Conservation (phyloP, 2,113 vertebrate genomes). For the Pygoscelis antarcticus region DNA sequence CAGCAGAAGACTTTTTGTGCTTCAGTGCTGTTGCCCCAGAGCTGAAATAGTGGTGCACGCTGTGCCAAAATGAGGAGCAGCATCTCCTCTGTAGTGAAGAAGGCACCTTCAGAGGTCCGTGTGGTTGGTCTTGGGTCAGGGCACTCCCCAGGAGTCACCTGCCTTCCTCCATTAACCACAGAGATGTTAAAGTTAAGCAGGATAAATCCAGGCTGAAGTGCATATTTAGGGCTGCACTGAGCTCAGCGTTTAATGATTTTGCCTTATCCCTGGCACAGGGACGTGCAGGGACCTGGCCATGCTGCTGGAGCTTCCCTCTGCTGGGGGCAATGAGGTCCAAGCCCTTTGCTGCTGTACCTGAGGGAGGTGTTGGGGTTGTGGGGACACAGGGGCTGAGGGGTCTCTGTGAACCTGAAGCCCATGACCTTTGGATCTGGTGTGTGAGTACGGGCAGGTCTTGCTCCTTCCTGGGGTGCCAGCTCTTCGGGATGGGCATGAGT, state of each 20-base stretch:
- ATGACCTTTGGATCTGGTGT: neutral
- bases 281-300: neutral
- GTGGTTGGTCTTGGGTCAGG: rapidly evolving
- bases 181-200: neutral
- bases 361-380: neutral
- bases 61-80: neutral
- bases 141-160: neutral
- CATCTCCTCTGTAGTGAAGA: neutral
- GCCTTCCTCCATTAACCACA: neutral
- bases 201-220: neutral
- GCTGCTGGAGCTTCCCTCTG: neutral
- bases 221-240: neutral
- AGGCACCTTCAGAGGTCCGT: neutral
- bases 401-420: neutral
- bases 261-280: neutral
- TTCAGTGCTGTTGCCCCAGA: neutral
- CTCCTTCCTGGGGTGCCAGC: neutral
- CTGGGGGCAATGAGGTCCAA: neutral
- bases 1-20: neutral
- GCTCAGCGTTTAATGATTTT: neutral
- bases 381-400: neutral
- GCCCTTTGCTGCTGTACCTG: neutral
- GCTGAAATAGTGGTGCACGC: neutral
- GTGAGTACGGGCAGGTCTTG: neutral
- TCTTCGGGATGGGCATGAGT: neutral